Conservation (phyloP, 2,888 invertebrate species). For the Apeira syringaria region DNA sequence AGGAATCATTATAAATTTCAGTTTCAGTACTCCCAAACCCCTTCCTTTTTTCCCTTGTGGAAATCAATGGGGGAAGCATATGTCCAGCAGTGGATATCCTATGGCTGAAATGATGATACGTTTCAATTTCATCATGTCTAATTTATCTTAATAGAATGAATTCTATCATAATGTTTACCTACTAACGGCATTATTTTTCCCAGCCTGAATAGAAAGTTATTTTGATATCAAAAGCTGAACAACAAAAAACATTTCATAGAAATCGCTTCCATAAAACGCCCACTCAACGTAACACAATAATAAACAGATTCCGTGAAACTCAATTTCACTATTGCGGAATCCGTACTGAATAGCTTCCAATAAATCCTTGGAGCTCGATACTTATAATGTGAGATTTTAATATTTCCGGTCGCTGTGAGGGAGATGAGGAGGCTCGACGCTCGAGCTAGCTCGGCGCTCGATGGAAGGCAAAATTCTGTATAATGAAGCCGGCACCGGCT, state of each 20-base stretch:
- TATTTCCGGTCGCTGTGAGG: slow-evolving; percentile 15
- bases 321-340: slow-evolving; percentile 16
- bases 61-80: no score
- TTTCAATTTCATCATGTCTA: no score
- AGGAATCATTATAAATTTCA: no score
- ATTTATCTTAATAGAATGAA: no score
- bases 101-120: no score
- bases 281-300: neutral
- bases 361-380: slow-evolving; percentile 6
- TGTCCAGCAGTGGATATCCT: no score
- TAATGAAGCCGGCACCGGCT: slow-evolving; percentile 43
- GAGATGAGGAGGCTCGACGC: slow-evolving; percentile 2
- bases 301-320: slow-evolving; percentile 4
- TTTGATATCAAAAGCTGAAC: no score
- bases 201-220: no score
- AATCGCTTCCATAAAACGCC: neutral
- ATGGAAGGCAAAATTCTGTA: slow-evolving; percentile 40
- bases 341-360: slow-evolving; percentile 16
- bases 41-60: no score
- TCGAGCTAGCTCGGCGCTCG: neutral
- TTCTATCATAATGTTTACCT: no score
- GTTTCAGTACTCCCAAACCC: no score
- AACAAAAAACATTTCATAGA: neutral
- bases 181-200: no score
- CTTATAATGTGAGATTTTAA: slow-evolving; percentile 19